Percentiles rank a stretch among this genome's conserved stretches.
phyloP scores from a whole-genome alignment of 2,888 invertebrate genomes.

The Drosophila prolongata region DNA sequence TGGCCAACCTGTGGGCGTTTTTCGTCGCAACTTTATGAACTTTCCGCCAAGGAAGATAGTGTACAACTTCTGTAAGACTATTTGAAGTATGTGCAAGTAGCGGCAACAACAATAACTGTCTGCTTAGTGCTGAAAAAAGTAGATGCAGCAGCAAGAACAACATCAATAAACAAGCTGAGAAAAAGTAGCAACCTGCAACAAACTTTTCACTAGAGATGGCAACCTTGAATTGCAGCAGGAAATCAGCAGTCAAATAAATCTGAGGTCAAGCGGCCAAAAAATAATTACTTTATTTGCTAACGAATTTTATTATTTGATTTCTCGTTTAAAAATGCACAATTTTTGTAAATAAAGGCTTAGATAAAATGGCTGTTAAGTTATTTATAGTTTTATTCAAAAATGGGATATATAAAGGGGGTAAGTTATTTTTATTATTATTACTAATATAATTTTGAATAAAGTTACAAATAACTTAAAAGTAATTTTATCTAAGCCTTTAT shows the following conservation, averaged over 20 bases:
- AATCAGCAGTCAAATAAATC: neutral
- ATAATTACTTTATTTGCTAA: too few species aligned
- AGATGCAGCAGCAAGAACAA: slow-evolving; percentile 34
- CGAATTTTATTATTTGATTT: too few species aligned
- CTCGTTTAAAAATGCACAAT: too few species aligned
- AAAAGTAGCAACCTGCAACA: slow-evolving; percentile 33
- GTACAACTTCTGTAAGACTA: slow-evolving; percentile 63
- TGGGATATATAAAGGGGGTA: too few species aligned
- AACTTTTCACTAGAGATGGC: slow-evolving; percentile 30
- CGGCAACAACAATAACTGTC: slow-evolving; percentile 58
- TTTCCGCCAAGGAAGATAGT: slow-evolving; percentile 50
- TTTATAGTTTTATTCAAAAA: too few species aligned
- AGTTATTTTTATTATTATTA: too few species aligned
- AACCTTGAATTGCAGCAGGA: neutral
- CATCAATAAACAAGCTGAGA: slow-evolving; percentile 36
- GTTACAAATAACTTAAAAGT: too few species aligned
- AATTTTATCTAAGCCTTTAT: too few species aligned
- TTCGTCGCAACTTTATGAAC: slow-evolving; percentile 75
- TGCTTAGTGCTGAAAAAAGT: slow-evolving; percentile 36
- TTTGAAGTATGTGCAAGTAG: slow-evolving; percentile 74
- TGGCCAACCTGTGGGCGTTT: slow-evolving; percentile 73
- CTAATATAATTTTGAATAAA: too few species aligned
- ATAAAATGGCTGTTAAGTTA: too few species aligned
- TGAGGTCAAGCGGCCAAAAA: too few species aligned
- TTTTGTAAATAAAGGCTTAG: too few species aligned